These are phyloP conservation scores for Octodonta nipae DNA, from an alignment of 2,888 invertebrate genomes.

Conservation along the genomic window DNA sequence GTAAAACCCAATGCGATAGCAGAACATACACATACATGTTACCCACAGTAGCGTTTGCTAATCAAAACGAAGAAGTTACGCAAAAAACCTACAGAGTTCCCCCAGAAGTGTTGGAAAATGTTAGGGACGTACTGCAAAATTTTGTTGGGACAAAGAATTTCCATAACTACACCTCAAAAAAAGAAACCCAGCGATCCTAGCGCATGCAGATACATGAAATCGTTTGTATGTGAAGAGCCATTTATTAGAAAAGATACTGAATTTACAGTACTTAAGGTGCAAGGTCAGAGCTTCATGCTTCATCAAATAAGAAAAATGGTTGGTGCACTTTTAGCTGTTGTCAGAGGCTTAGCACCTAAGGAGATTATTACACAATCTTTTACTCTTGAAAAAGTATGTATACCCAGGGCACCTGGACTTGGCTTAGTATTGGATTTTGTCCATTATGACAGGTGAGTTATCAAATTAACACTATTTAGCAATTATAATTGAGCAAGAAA, in stretches of 20 bases:
- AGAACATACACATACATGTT: conserved; percentile 88
- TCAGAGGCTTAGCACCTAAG: conserved; percentile 56
- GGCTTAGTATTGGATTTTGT: conserved; percentile 86
- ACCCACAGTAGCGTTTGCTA: conserved; percentile 78
- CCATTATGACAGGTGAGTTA: conserved; percentile 59
- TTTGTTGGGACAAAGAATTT: conserved; percentile 82
- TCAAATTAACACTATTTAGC: neutral
- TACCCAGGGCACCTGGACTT: conserved; percentile 89
- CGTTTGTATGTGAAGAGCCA: conserved; percentile 63
- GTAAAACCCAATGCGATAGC: conserved; percentile 81
- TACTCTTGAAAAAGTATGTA: conserved; percentile 61
- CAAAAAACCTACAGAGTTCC: conserved; percentile 52
- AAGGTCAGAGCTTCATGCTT: conserved; percentile 95
- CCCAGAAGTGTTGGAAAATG: conserved; percentile 45
- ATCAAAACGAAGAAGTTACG: conserved; percentile 31
- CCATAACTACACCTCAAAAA: conserved; percentile 90
- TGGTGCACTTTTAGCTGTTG: conserved; percentile 67
- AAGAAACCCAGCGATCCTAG: conserved; percentile 74
- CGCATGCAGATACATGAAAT: conserved; percentile 74
- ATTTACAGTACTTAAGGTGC: conserved; percentile 72
- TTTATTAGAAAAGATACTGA: conserved; percentile 71
- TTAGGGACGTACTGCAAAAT: conserved; percentile 54
- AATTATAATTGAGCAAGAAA: neutral
- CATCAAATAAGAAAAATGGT: conserved; percentile 99
- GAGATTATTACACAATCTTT: conserved; percentile 53